These are phyloP conservation scores for Grantiella picta DNA, from an alignment of 2,113 vertebrate species.

Conservation along the genomic window DNA sequence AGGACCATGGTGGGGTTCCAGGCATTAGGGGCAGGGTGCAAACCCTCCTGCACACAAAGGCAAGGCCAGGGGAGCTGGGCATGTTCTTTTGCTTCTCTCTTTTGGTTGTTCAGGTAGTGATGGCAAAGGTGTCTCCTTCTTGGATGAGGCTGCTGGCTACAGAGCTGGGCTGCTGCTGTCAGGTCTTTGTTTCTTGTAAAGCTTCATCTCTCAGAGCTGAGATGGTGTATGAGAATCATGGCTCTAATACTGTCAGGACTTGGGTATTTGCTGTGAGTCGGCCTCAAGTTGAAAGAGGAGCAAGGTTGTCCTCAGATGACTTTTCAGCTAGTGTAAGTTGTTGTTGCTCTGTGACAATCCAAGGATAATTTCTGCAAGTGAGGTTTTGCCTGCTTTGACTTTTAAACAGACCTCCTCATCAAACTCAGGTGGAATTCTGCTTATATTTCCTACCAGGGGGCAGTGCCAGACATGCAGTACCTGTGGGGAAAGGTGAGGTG, in stretches of 20 bases:
- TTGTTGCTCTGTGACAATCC: not conserved
- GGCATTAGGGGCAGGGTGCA: fast-evolving
- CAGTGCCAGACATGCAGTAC: not conserved
- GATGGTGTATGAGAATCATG: fast-evolving
- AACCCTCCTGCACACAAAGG: not conserved
- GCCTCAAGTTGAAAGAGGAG: not conserved
- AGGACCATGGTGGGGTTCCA: not conserved
- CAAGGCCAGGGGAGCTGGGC: fast-evolving
- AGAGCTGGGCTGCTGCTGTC: not conserved
- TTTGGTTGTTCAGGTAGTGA: not conserved
- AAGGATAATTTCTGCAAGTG: not conserved
- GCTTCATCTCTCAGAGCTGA: not conserved
- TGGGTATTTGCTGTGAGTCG: not conserved
- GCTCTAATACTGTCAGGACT: no score
- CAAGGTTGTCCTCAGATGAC: not conserved
- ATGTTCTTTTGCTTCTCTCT: not conserved
- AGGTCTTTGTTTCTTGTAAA: not conserved
- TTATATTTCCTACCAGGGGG: not conserved
- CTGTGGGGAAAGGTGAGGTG: not conserved
- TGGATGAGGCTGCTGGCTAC: not conserved
- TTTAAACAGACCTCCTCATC: not conserved
- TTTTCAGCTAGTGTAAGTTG: not conserved
- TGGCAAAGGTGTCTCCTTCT: not conserved
- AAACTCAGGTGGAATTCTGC: not conserved
- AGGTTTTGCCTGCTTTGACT: not conserved